These are phyloP conservation scores for Sesia apiformis DNA, from an alignment of 2,888 invertebrate genomes.

Conservation along the genomic window DNA sequence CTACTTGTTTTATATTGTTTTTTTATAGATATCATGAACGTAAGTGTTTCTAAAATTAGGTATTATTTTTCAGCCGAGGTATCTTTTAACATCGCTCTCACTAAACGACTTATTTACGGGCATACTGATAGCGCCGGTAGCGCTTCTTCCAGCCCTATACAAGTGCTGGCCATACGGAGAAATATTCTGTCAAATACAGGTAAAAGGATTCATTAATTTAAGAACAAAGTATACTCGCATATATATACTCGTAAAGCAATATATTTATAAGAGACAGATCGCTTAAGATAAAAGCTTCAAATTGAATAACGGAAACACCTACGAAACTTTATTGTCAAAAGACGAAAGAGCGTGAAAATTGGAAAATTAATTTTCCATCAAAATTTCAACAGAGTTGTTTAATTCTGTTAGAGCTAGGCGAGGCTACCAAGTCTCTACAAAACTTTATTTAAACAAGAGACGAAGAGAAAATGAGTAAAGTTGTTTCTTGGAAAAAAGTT, in stretches of 20 bases:
- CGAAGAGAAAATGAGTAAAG: constrained; percentile 66
- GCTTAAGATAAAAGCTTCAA: not conserved
- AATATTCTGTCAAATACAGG: constrained; percentile 93
- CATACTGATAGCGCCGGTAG: constrained; percentile 88
- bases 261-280: too few species aligned
- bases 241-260: too few species aligned
- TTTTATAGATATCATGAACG: too few species aligned
- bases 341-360: constrained; percentile 18
- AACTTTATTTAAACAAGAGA: constrained; percentile 58
- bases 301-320: not conserved
- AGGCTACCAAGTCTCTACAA: constrained; percentile 34
- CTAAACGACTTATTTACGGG: constrained; percentile 92
- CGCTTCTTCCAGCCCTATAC: constrained; percentile 86
- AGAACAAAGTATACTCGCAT: not conserved
- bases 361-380: constrained; percentile 39
- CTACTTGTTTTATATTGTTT: not conserved
- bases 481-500: constrained; percentile 49
- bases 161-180: constrained; percentile 95
- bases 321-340: not conserved
- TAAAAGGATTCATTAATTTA: constrained; percentile 37
- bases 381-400: constrained; percentile 46
- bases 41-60: not conserved
- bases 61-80: constrained; percentile 80
- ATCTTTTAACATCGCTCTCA: constrained; percentile 89
- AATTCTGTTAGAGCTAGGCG: constrained; percentile 51